phyloP scores from a whole-genome alignment of 2,797 vertebrate species.

The Threskiornis aethiopicus region DNA sequence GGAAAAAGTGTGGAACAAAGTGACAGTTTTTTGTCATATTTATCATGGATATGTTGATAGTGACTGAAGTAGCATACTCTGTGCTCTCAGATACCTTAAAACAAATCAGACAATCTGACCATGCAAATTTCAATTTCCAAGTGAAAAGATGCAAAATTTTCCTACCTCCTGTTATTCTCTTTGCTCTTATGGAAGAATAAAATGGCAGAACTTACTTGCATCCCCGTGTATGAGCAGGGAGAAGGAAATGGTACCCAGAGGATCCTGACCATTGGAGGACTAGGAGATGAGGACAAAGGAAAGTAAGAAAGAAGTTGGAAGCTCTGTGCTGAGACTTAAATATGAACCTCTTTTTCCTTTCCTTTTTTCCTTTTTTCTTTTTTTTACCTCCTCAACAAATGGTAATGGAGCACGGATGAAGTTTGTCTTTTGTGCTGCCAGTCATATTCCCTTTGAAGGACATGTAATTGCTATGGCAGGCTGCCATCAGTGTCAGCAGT shows the following conservation, averaged over 20 bases:
- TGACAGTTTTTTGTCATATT: not conserved
- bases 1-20: not conserved
- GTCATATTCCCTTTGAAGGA: not conserved
- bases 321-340: not conserved
- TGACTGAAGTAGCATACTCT: not conserved
- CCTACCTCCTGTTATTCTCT: fast-evolving
- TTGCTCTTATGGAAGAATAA: not conserved
- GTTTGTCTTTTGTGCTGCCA: not conserved
- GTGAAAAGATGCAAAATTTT: not conserved
- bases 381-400: too few relatives aligned
- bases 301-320: not conserved
- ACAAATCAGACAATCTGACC: not conserved
- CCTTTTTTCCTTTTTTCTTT: too few relatives aligned
- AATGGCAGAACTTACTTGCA: not conserved
- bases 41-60: not conserved
- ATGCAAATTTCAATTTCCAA: not conserved
- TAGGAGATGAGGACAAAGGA: not conserved
- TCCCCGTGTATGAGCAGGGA: not conserved
- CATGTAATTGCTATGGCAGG: not conserved
- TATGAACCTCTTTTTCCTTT: not conserved
- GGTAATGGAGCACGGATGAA: not conserved
- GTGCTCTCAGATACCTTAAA: not conserved
- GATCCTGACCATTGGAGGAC: not conserved
- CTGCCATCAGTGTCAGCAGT: not conserved
- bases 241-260: not conserved